Evolutionary conservation across 2,113 vertebrate genomes (phyloP), one percentile per base, ranked within the genome.

Genomic region (Sapayoa aenigma): DNA sequence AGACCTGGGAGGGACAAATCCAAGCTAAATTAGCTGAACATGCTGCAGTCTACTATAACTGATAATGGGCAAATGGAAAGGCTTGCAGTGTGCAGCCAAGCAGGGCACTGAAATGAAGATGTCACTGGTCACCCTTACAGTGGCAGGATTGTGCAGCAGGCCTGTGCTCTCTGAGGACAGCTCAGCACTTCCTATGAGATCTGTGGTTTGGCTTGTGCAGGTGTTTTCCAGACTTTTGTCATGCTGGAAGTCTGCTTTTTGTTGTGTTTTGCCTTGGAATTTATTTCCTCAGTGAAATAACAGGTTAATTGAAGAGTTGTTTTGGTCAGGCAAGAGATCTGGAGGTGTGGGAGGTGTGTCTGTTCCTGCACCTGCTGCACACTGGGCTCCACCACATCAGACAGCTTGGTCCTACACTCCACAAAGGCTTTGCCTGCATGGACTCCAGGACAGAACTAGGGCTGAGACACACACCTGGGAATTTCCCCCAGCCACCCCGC

Each of bases 341-440:
- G 14, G 24, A 1, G 3, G 28, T 53, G 46, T 0, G 1, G 52
- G 35, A 74, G 21, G 15, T 74, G 12, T 5, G 20, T 11, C 65
- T 78, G 35, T 6, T 75, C n/a, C 56, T 67, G 42, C 3, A 2
- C 19, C 37, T 44, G 6, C 42, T 44, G 10, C 4, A 2, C 56
- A 13, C 44, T 27, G 67, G 55, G 68, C 68, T 87, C 41, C 62
- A 9, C 17, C 18, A 3, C 2, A 0, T 2, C 2, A 2, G 37
- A 2, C 50, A 14, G 42, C 66, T n/a, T 50, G 1, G 2, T n/a
- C 47, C 5, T 6, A 19, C 18, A 21, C 50, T 35, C 9, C 27
- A 28, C 37, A 33, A 47, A 37, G 23, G 20, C 17, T 72, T 30
- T 50, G 25, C 35, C 79, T 74, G 23, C 68, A 2, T 1, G 1